Base-by-base conservation (phyloP, 2,888 invertebrate species). In the Timema podura region DNA sequence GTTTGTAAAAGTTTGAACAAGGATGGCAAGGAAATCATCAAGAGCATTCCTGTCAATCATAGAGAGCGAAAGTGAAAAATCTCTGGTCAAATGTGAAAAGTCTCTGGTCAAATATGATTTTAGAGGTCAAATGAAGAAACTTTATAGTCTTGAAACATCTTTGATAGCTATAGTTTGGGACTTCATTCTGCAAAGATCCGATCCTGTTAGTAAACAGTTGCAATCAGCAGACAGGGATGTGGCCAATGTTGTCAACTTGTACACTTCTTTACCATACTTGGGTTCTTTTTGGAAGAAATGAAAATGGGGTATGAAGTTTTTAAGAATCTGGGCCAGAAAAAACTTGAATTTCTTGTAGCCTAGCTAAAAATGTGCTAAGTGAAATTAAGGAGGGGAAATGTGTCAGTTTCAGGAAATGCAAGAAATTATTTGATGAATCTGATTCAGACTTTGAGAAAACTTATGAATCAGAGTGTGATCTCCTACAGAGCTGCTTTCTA, bases 281-380 rank as follows among this genome's bases (percentile, higher is more conserved):
- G 16, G 9, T 48, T 65, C 16, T 30, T 30, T 3, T 65, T 65
- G 7, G 2, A 10, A 46, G 5, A 64, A 64, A 46, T 64, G 10
- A 46, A 64, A 46, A 64, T 46, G 46, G 64, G 10, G 6, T 64
- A 64, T 64, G 16, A 30, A 16, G 64, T 64, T 64, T 64, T 64
- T 5, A 64, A 64, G 46, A 45, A 64, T 3, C 5, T 46, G 10
- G 10, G 10, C 5, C 64, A 46, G 46, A 48, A 48, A 45, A 48
- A 59, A 59, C 10, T 15, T 5, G 6, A 59, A 2, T 59, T 1
- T 59, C 30, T n/a, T 59, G 59, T 59, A 11, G n/a, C n/a, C 10
- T 59, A 30, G 11, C 59, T 59, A n/a, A 9, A 59, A 5, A 5
- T 59, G 10, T 1, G 44, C 9, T 13, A 5, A 59, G 9, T 30